Evolutionary conservation across 1,140 invertebrate species (phyloP), one percentile per base, ranked within the genome.

Genomic region (Paralvinella palmiformis): DNA sequence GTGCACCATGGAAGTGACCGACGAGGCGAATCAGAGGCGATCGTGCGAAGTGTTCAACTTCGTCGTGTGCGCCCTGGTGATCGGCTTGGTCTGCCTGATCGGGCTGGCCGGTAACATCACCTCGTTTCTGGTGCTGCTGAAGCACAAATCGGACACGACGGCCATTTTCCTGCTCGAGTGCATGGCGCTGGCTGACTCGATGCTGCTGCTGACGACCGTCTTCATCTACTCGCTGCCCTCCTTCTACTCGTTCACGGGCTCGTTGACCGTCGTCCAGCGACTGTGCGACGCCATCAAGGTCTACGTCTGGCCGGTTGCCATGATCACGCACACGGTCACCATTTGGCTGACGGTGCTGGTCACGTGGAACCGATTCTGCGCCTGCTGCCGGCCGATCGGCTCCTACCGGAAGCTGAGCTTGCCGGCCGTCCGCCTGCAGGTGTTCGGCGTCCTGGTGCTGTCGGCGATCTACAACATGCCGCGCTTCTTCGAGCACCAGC

Each of bases 331-430:
- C 53, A 67, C 65, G 10, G 22, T 36, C 22, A 63, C 59, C 36
- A 44, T 67, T 29, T 67, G 65, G 65, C 35, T 61, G n/a, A 67
- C 65, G 3, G 60, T 66, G 10, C 53, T 66, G 6, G 59, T 66
- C 24, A 66, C 59, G 1, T 24, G 62, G 35, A 61, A 58, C 33
- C 58, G 64, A n/a, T 66, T 55, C 52, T 22, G 29, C 20, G 50
- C 64, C 45, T 33, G 62, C 37, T 62, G 57, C 50, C 29, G 31
- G 36, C 37, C 59, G 29, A 33, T 56, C 0, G 59, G 45, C n/a
- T 35, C 55, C 13, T 55, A 37, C 59, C 29, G 22, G 27, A 13
- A 45, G n/a, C 58, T 6, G 2, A 50, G 52, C 22, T n/a, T 66
- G 13, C 45, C 20, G 3, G 36, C 36, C n/a, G 62, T 35, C 4